Conservation (phyloP, 2,797 vertebrate genomes). For the Crocidura indochinensis region DNA sequence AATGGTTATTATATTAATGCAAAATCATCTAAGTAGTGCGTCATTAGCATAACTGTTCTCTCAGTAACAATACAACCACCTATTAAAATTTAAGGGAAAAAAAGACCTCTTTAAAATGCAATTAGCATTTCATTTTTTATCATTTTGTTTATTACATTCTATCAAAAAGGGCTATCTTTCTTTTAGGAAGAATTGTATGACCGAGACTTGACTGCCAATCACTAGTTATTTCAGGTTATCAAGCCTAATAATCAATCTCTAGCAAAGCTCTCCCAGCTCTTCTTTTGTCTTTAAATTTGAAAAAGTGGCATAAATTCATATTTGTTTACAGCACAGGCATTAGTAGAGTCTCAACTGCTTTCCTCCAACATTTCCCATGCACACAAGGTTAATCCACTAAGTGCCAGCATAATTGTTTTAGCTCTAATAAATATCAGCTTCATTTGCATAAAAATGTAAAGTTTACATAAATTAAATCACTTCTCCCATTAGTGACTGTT, state of each 20-base stretch:
- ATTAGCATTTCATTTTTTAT: constrained; percentile 91
- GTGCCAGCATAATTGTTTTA: constrained; percentile 90
- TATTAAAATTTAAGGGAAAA: constrained; percentile 74
- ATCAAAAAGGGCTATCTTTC: constrained; percentile 87
- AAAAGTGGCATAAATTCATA: constrained; percentile 81
- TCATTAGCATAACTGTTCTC: constrained; percentile 91
- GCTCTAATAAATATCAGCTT: constrained; percentile 91
- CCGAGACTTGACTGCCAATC: constrained; percentile 85
- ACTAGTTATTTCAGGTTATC: constrained; percentile 83
- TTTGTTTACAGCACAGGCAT: constrained; percentile 89
- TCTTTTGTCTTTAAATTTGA: constrained; percentile 78
- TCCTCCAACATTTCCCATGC: constrained; percentile 87
- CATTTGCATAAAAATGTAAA: constrained; percentile 92
- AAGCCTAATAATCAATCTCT: constrained; percentile 67
- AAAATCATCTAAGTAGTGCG: constrained; percentile 90
- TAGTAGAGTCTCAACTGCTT: constrained; percentile 75
- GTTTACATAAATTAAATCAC: constrained; percentile 92
- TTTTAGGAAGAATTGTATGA: constrained; percentile 78
- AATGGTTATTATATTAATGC: constrained; percentile 91
- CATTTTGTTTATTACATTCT: constrained; percentile 88
- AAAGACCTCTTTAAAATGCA: constrained; percentile 88
- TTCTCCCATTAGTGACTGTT: constrained; percentile 88
- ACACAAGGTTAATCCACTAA: constrained; percentile 88
- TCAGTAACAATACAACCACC: constrained; percentile 89
- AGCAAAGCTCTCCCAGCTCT: constrained; percentile 48